A percentile compares a stretch with the other conserved stretches of the same genome.
Evolutionary conservation across 2,797 vertebrate species (phyloP).

Genomic region (Cyprinella venusta): DNA sequence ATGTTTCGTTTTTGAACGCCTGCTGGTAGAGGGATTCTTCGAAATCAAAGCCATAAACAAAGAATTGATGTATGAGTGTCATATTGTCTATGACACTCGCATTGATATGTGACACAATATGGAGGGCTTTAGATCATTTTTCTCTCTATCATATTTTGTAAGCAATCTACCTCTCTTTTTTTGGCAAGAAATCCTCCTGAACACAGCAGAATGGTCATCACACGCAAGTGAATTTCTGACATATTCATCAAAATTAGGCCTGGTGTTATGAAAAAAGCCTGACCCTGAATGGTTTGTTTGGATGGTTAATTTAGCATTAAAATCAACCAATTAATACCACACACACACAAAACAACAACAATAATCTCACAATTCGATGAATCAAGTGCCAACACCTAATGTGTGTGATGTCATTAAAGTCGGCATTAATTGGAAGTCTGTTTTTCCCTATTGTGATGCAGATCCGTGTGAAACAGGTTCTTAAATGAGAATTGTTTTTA

Average conservation of each 20-base stretch:
- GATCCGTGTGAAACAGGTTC: too few species aligned
- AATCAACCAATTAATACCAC: neutral
- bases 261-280: neutral
- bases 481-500: too few species aligned
- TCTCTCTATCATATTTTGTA: conserved; percentile 38
- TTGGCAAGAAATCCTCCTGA: neutral
- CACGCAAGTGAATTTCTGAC: neutral
- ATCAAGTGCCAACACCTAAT: neutral
- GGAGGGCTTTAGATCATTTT: conserved; percentile 42
- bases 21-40: conserved; percentile 28
- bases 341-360: too few species aligned
- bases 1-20: conserved; percentile 20
- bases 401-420: neutral
- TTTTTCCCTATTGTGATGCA: neutral
- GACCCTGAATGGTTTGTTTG: neutral
- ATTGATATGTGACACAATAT: conserved; percentile 49
- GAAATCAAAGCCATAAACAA: conserved; percentile 56
- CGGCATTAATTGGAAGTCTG: neutral
- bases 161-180: neutral
- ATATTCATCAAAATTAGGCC: neutral
- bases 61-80: conserved; percentile 55
- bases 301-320: neutral
- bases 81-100: conserved; percentile 50
- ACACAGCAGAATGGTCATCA: neutral
- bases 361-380: neutral